Evolutionary conservation across 2,113 vertebrate species (phyloP), one percentile per base, ranked within the genome.

Genomic region (Corythornis cristatus): DNA sequence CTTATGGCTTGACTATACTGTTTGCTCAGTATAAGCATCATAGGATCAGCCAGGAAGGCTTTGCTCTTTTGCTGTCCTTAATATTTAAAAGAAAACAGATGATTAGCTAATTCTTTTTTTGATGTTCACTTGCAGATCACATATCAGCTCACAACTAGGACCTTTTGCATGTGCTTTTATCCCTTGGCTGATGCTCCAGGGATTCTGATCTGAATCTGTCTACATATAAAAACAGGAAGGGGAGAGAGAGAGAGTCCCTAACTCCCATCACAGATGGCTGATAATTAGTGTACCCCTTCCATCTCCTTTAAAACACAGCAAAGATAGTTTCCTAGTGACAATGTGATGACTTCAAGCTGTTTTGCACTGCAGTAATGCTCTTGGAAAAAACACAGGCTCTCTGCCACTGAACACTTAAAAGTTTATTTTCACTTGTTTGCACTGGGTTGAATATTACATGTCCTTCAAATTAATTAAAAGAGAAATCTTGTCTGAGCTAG

Each of bases 231-330:
- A 78, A 29, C 42, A 79, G 66, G 31, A 93, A 87, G 21, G 35
- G 20, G 90, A 91, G 56, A 88, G 62, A 87, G 46, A 57, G 26
- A 76, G 61, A 86, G 19, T 90, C 86, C 58, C 88, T 65, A 42
- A n/a, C 33, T 94, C 88, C 88, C 83, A 86, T 45, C 90, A 82
- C 90, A 96, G 90, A 93, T 89, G 86, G 90, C 61, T 92, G 80
- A 68, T 94, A 95, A 95, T 94, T 94, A 93, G 40, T 50, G n/a
- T 71, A 78, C 45, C 4, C 5, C 35, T 80, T 92, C 80, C 29
- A 71, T 75, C 73, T 86, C 66, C 86, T 80, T 90, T 83, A 83
- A 65, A 93, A 48, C 23, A 61, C 58, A 83, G 35, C 40, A 83
- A 83, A 64, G 53, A 67, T 18, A 60, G 40, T 82, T 88, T 93